Percentiles rank a stretch among this genome's conserved stretches.
Conservation (phyloP, 2,888 invertebrate genomes). For the Drosophila ustulata region DNA sequence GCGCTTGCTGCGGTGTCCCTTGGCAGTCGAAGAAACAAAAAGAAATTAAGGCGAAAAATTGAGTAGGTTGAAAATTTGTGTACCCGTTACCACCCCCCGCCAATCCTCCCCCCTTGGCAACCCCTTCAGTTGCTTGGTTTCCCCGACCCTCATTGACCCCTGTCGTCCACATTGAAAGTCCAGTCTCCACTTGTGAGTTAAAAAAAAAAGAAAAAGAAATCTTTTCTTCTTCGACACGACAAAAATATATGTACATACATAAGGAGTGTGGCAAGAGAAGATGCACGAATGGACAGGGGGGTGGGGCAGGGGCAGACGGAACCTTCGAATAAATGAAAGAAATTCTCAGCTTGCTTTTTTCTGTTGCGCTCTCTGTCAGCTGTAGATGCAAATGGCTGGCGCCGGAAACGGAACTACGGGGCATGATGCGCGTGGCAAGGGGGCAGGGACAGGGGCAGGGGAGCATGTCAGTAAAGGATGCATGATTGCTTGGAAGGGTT, state of each 20-base stretch:
- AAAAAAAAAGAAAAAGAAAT: constrained; percentile 50
- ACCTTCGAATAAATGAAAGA: constrained; percentile 76
- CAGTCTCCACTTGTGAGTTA: constrained; percentile 64
- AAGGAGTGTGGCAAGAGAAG: not conserved
- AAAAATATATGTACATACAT: constrained; percentile 35
- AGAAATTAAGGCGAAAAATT: constrained; percentile 81
- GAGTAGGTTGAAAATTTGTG: constrained; percentile 82
- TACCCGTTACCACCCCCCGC: constrained; percentile 64
- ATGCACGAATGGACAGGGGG: not conserved
- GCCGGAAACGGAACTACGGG: constrained; percentile 77
- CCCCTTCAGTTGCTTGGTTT: not conserved
- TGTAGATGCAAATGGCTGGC: constrained; percentile 76
- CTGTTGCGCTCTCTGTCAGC: constrained; percentile 20
- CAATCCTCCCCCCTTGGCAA: constrained; percentile 5
- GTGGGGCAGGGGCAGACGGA: constrained; percentile 13
- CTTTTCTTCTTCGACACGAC: constrained; percentile 75
- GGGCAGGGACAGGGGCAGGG: not conserved
- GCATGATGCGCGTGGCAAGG: constrained; percentile 20
- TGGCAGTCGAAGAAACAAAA: constrained; percentile 70
- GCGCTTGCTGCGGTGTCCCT: constrained; percentile 57
- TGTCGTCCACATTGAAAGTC: constrained; percentile 35
- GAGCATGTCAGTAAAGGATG: constrained; percentile 62
- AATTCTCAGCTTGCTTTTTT: constrained; percentile 39
- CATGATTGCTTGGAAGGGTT: constrained; percentile 71
- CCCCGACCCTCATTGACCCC: constrained; percentile 3